phyloP scores from a whole-genome alignment of 2,797 vertebrate species.

The Notamacropus eugenii region DNA sequence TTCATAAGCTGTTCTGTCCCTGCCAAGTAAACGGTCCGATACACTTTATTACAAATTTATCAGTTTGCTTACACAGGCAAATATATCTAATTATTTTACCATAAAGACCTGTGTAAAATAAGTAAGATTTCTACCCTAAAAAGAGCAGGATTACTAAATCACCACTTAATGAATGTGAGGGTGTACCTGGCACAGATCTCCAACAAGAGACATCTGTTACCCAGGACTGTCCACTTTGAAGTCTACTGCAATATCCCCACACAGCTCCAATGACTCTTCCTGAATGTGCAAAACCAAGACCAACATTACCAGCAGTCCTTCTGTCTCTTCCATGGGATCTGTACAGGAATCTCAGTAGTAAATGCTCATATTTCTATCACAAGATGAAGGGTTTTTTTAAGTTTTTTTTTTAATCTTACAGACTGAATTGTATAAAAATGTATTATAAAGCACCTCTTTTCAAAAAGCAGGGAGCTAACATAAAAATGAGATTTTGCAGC shows the following conservation, averaged over 20 bases:
- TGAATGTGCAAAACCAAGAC: constrained; percentile 6
- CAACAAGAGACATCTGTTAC: constrained; percentile 20
- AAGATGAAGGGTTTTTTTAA: not conserved
- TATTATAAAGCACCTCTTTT: constrained; percentile 24
- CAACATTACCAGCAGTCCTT: not conserved
- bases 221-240: not conserved
- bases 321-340: constrained; percentile 17
- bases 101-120: constrained; percentile 66
- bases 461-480: not conserved
- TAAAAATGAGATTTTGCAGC: constrained; percentile 5
- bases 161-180: constrained; percentile 26
- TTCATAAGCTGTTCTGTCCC: constrained; percentile 71
- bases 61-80: constrained; percentile 71
- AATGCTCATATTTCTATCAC: constrained; percentile 23
- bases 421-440: constrained; percentile 39
- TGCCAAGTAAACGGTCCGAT: constrained; percentile 77
- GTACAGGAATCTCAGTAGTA: not conserved
- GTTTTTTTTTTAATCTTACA: not conserved
- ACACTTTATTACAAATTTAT: constrained; percentile 72
- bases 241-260: not conserved
- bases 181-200: not conserved
- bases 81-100: constrained; percentile 63
- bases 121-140: constrained; percentile 60
- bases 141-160: constrained; percentile 53
- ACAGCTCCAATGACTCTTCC: constrained; percentile 1